These are phyloP conservation scores for Yponomeuta sedellus DNA, from an alignment of 2,888 invertebrate genomes.

Conservation along the genomic window DNA sequence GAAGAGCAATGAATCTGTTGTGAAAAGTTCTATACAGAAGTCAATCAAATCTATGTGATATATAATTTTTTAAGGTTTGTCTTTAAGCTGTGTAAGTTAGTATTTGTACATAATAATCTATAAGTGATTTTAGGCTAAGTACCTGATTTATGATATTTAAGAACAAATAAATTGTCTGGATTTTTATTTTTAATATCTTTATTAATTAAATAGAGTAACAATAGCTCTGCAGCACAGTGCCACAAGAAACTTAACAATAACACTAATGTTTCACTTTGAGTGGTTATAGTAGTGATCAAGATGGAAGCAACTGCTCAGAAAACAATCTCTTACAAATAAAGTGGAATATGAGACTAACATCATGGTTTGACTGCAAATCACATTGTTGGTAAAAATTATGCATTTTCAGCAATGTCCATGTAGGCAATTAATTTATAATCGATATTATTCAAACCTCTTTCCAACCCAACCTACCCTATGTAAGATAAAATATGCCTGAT, in stretches of 20 bases:
- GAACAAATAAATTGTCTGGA: not conserved
- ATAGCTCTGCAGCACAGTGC: not conserved
- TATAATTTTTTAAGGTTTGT: not conserved
- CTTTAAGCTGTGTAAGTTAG: too few species aligned
- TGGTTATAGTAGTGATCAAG: not conserved
- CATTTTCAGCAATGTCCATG: too few species aligned
- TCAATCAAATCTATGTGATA: conserved; percentile 49
- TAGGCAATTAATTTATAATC: too few species aligned
- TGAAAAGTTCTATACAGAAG: conserved; percentile 47
- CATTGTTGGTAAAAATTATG: too few species aligned
- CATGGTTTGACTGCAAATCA: too few species aligned
- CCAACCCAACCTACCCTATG: too few species aligned
- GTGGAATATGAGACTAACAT: too few species aligned
- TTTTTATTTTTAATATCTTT: not conserved
- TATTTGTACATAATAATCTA: not conserved
- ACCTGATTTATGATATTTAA: conserved; percentile 1
- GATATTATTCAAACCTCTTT: too few species aligned
- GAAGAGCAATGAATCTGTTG: conserved; percentile 35
- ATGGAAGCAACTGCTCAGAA: too few species aligned
- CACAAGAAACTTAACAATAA: not conserved
- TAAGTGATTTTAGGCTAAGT: not conserved
- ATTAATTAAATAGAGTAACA: not conserved
- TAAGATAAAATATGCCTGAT: too few species aligned
- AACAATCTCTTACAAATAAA: too few species aligned
- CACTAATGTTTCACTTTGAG: not conserved